Evolutionary conservation across 2,888 invertebrate species (phyloP).

Genomic region (Incurvaria masculella): DNA sequence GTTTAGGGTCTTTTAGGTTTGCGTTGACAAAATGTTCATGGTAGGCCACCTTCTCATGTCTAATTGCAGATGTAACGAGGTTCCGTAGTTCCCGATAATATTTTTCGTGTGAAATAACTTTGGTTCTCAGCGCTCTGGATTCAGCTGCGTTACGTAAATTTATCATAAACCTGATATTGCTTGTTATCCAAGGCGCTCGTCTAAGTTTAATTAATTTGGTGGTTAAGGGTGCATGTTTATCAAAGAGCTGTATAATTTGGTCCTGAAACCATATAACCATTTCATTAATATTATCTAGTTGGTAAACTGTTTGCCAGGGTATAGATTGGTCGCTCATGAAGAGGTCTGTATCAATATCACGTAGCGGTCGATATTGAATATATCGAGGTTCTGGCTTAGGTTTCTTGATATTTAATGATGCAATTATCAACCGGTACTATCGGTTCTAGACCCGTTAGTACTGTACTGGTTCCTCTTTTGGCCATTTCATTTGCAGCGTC

Average conservation of each 20-base stretch:
- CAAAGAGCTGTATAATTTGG: neutral
- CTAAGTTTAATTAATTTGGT: neutral
- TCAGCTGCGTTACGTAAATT: neutral
- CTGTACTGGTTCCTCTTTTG: too few species aligned
- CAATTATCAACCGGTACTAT: too few species aligned
- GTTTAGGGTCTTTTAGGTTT: neutral
- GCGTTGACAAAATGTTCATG: neutral
- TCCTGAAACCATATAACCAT: neutral
- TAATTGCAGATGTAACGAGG: neutral
- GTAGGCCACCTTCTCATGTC: slow-evolving; percentile 1
- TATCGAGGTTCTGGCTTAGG: too few species aligned
- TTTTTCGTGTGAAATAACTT: neutral
- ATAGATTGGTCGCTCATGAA: too few species aligned
- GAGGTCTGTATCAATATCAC: too few species aligned
- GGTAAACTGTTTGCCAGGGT: too few species aligned
- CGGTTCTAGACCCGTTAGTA: too few species aligned
- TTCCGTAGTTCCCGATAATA: slow-evolving; percentile 2
- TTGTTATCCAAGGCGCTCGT: slow-evolving; percentile 1
- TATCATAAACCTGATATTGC: slow-evolving; percentile 1
- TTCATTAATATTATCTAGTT: neutral
- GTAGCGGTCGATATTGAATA: too few species aligned
- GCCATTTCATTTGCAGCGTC: too few species aligned
- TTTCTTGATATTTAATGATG: neutral
- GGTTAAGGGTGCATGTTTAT: neutral
- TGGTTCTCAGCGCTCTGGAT: neutral